Conservation (phyloP, 1,140 invertebrate species). For the Dreissena polymorpha region DNA sequence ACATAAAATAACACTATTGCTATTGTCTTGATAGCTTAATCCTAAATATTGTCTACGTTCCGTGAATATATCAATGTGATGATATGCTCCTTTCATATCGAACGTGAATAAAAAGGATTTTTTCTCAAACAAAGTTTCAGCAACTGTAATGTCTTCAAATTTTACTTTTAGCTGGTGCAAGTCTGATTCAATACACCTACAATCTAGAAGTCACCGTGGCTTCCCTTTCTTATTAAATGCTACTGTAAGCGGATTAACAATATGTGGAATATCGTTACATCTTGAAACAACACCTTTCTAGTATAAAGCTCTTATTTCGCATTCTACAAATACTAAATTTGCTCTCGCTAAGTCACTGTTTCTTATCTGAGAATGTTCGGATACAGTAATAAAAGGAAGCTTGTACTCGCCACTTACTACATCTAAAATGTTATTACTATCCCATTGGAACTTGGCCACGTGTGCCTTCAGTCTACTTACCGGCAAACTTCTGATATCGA, state of each 20-base stretch:
- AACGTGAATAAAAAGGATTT: conserved; percentile 32
- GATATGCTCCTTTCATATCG: conserved; percentile 41
- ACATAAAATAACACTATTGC: conserved; percentile 6
- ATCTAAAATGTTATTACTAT: conserved; percentile 1
- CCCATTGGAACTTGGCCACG: not conserved
- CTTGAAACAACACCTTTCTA: not conserved
- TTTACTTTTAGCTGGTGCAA: conserved; percentile 44
- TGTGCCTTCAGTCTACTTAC: not conserved
- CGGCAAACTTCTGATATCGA: not conserved
- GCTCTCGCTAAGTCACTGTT: conserved; percentile 20
- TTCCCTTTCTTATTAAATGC: conserved; percentile 5
- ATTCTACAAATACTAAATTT: conserved; percentile 10
- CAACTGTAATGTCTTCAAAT: conserved; percentile 48
- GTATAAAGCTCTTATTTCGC: conserved; percentile 14
- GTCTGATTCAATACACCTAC: conserved; percentile 18
- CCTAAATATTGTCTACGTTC: conserved; percentile 19
- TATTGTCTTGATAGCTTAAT: not conserved
- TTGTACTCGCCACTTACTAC: conserved; percentile 10
- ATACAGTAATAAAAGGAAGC: not conserved
- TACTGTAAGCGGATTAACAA: no score
- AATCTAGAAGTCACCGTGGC: conserved; percentile 18
- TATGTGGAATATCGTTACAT: not conserved
- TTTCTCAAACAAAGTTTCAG: conserved; percentile 16
- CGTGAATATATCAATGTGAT: conserved; percentile 40
- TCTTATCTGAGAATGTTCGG: not conserved